Evolutionary conservation across 2,797 vertebrate species (phyloP), one percentile per base, ranked within the genome.

Genomic region (Avahi laniger): DNA sequence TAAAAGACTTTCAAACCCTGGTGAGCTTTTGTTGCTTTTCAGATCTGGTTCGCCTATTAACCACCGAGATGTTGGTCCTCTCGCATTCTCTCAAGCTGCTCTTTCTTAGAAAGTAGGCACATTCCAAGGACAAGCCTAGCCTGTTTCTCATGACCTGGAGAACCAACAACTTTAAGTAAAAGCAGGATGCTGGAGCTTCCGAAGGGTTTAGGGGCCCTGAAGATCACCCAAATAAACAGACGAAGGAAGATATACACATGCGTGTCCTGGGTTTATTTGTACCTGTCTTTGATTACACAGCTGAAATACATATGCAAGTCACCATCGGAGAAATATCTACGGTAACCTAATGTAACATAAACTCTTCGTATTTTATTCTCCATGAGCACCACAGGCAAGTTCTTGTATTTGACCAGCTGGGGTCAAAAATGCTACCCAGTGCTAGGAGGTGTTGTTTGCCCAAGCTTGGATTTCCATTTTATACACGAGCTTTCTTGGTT

Each of bases 101-200:
- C 93, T 98, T 97, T 96, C 97, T 98, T 95, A 96, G 94, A 97
- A 97, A 97, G 0, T 30, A 95, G 90, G 78, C 30, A 54, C 22
- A 41, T 91, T 97, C 43, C 61, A 97, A 96, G 96, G 96, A 78
- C 63, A 96, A 90, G 86, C 73, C 93, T 38, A 94, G 67, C 41
- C 84, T 88, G 30, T 28, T 87, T 81, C 83, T 95, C 52, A 33
- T 0, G 33, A 76, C 28, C 41, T 75, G 43, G 54, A 46, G 22
- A 52, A 93, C 78, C 7, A 52, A 4, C 18, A 63, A 79, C 28
- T n/a, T 48, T 65, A 46, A 92, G 72, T 89, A 26, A 83, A 85
- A 94, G 63, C 81, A 94, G 65, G 52, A 78, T 52, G 33, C 52
- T 83, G 28, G 54, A 72, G 15, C 41, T 97, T 92, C 93, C 0